phyloP scores from a whole-genome alignment of 1,140 invertebrate species.

The Dreissena polymorpha region DNA sequence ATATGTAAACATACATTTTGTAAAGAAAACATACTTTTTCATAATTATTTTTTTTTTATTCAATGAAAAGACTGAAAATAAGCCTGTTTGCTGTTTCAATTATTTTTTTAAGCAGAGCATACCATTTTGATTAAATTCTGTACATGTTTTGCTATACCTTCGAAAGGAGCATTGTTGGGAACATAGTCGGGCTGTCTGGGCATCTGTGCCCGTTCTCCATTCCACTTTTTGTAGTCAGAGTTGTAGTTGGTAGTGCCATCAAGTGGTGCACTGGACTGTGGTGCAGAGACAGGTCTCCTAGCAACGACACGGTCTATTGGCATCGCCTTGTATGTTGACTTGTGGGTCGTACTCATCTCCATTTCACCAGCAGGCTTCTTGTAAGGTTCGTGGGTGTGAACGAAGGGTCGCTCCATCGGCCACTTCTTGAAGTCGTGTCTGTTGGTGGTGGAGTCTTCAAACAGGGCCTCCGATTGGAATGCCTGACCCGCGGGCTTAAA shows the following conservation, averaged over 20 bases:
- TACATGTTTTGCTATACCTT: slow-evolving; percentile 61
- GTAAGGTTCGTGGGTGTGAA: slow-evolving; percentile 71
- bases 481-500: slow-evolving; percentile 72
- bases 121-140: too few species aligned
- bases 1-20: too few species aligned
- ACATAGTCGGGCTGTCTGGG: slow-evolving; percentile 71
- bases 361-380: slow-evolving; percentile 78
- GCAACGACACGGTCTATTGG: slow-evolving; percentile 64
- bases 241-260: slow-evolving; percentile 78
- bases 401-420: slow-evolving; percentile 72
- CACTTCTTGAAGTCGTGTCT: slow-evolving; percentile 77
- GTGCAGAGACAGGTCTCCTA: slow-evolving; percentile 65
- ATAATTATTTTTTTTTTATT: too few species aligned
- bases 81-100: too few species aligned
- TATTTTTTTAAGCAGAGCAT: too few species aligned
- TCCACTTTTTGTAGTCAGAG: slow-evolving; percentile 77
- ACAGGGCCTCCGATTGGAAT: slow-evolving; percentile 71
- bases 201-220: slow-evolving; percentile 63
- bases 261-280: slow-evolving; percentile 69
- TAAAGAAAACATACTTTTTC: too few species aligned
- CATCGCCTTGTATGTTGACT: slow-evolving; percentile 68
- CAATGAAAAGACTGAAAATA: too few species aligned
- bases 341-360: slow-evolving; percentile 77
- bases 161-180: slow-evolving; percentile 76
- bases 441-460: slow-evolving; percentile 77